Conservation (phyloP, 2,797 vertebrate genomes). For the Chelon auratus region DNA sequence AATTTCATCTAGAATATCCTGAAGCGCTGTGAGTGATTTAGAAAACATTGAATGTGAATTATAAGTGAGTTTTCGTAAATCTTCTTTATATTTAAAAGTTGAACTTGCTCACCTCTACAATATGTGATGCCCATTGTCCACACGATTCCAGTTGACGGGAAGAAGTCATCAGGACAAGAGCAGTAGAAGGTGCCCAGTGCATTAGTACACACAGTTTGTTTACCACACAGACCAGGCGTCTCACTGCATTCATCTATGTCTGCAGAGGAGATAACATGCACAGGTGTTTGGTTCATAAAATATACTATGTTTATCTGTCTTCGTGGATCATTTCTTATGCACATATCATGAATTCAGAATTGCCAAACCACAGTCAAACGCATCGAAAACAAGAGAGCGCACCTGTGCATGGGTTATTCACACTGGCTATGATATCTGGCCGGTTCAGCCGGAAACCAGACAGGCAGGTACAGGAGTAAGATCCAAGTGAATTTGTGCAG, state of each 20-base stretch:
- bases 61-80: neutral
- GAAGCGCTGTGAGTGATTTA: constrained; percentile 43
- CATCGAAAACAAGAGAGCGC: neutral
- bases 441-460: constrained; percentile 40
- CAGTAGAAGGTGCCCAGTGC: constrained; percentile 63
- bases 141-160: constrained; percentile 61
- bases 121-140: constrained; percentile 54
- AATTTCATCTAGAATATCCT: constrained; percentile 35
- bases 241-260: constrained; percentile 76
- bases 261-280: constrained; percentile 40
- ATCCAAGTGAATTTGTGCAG: constrained; percentile 69
- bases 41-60: neutral
- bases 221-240: constrained; percentile 63
- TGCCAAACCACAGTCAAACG: neutral
- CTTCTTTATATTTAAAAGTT: neutral
- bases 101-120: constrained; percentile 67
- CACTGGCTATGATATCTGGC: constrained; percentile 27
- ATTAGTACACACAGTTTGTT: constrained; percentile 64
- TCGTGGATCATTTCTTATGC: too few relatives aligned
- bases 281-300: neutral
- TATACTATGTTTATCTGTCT: neutral
- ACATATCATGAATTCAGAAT: too few relatives aligned
- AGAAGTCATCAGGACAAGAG: constrained; percentile 72
- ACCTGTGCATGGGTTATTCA: constrained; percentile 67
- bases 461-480: constrained; percentile 60